Base-by-base conservation (phyloP, 2,113 vertebrate species). In the Quiscalus mexicanus region DNA sequence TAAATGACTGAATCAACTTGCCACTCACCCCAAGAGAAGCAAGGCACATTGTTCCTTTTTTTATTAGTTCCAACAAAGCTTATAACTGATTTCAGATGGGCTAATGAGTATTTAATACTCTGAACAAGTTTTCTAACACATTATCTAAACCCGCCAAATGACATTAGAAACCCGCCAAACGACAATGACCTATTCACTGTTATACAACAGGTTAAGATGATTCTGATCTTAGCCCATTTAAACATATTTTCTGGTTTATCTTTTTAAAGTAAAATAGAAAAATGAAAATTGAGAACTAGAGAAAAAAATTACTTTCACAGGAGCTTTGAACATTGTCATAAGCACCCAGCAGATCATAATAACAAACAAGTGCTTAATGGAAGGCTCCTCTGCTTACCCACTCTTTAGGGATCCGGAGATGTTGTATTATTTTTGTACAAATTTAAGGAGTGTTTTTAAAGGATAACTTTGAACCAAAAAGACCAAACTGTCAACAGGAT, bases 1-100 rank as follows among this genome's bases (percentile, higher is more conserved):
- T 96, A 96, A 97, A 95, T 60, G 73, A 95, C 80, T 77, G 73
- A 89, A 96, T 22, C 56, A 94, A 88, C 50, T 69, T 91, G 58
- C 44, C 59, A 77, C 23, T 94, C 47, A 71, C 39, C 33, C n/a
- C 23, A 56, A 58, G 44, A 89, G 45, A 74, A 16, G 53, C 49
- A 94, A 92, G 79, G 90, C 42, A 89, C 5, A 53, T 89, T 82
- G 58, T 59, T 90, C 45, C 21, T 37, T 60, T 89, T 87, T 25
- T 89, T 45, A 76, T 67, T 87, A 80, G 71, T 56, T 84, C 25
- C 73, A 88, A 85, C 58, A 88, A 89, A 85, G 53, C 37, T 85
- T 44, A 2, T 47, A 84, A 79, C 44, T 53, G 35, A 71, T 79
- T 37, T 75, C 15, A 90, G n/a, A 56, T 31, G n/a, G 20, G 19